Percentiles rank a stretch among this genome's conserved stretches.
phyloP scores from a whole-genome alignment of 2,888 invertebrate species.

The Noctua fimbriata region DNA sequence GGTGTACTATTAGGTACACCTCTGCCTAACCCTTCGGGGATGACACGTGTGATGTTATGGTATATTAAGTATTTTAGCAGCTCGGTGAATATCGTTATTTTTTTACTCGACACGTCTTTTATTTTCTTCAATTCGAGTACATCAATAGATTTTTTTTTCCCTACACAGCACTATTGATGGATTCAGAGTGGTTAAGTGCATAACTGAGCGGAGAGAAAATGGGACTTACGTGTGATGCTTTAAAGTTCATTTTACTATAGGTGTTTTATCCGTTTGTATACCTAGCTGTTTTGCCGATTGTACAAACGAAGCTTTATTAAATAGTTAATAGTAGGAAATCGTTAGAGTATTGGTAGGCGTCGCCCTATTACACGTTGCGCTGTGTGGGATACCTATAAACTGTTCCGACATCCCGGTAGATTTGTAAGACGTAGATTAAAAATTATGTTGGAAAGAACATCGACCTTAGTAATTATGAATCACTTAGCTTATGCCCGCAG shows the following conservation, averaged over 20 bases:
- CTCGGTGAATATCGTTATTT: no score
- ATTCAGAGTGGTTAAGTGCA: neutral
- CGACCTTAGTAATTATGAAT: neutral
- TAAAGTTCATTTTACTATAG: neutral
- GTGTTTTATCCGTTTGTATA: no score
- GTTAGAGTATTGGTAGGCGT: constrained; percentile 43
- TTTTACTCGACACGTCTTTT: no score
- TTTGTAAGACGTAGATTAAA: constrained; percentile 32
- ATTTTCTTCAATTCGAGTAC: no score
- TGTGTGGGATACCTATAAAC: constrained; percentile 62
- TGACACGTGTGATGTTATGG: no score
- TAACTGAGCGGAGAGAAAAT: neutral
- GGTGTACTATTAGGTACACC: no score
- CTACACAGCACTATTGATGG: no score
- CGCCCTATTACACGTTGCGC: constrained; percentile 49
- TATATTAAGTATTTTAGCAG: no score
- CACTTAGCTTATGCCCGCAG: no score
- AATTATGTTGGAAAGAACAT: constrained; percentile 17
- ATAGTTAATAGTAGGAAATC: constrained; percentile 47
- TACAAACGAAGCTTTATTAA: constrained; percentile 17
- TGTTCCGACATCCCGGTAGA: constrained; percentile 38
- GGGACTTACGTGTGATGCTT: no score
- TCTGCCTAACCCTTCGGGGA: no score
- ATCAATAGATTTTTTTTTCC: no score
- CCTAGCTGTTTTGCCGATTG: neutral